A percentile compares a stretch with the other conserved stretches of the same genome.
These are phyloP conservation scores for Bugula neritina DNA, from an alignment of 2,888 invertebrate species.

Conservation along the genomic window DNA sequence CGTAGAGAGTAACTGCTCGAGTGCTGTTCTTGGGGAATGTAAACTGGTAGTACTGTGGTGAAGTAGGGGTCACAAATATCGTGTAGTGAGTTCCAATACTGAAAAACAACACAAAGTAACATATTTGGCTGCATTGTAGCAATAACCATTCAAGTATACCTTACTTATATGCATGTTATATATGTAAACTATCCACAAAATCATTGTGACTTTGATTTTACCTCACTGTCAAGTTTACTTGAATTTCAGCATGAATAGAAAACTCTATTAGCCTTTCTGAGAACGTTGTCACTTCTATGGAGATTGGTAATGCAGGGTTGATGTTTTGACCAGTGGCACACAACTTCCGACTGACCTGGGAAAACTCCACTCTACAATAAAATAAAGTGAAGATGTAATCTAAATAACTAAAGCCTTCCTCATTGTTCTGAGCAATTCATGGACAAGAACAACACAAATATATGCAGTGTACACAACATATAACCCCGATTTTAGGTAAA, in stretches of 20 bases:
- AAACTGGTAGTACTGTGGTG: conserved; percentile 5
- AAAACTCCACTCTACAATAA: background rate
- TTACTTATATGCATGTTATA: no score
- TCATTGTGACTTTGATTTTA: background rate
- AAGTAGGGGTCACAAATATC: background rate
- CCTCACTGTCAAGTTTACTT: conserved; percentile 1
- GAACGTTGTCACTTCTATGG: conserved; percentile 66
- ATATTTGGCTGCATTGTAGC: no score
- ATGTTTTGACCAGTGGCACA: conserved; percentile 19
- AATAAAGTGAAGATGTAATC: no score
- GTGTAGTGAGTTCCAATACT: conserved; percentile 12
- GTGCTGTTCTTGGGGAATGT: background rate
- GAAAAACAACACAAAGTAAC: background rate
- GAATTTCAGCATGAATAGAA: conserved; percentile 50
- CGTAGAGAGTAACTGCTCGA: background rate
- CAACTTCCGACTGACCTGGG: background rate
- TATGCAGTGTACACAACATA: no score
- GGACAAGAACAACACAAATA: no score
- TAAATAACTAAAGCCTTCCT: no score
- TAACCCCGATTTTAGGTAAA: no score
- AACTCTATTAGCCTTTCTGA: conserved; percentile 60
- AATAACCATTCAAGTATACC: no score
- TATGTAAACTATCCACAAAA: no score
- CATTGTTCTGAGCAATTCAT: no score
- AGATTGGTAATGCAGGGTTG: conserved; percentile 50